phyloP scores from a whole-genome alignment of 1,140 invertebrate genomes.

The Temnothorax longispinosus region DNA sequence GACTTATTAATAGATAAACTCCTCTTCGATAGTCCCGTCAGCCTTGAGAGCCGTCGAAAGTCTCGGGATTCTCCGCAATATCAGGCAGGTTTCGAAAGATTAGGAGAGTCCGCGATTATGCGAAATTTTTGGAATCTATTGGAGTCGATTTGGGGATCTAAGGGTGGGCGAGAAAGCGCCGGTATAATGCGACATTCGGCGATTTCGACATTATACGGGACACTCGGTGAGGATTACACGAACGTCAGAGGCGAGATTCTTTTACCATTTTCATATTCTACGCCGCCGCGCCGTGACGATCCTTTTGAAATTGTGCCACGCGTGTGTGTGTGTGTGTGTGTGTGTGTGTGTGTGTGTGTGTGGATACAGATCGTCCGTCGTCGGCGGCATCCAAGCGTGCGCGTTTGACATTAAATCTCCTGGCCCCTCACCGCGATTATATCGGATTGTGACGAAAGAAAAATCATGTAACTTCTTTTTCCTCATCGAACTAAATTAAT shows the following conservation, averaged over 20 bases:
- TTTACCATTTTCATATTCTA: not conserved
- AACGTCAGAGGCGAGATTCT: not conserved
- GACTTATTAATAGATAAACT: slow-evolving; percentile 11
- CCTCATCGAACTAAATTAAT: not conserved
- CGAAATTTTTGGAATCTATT: slow-evolving; percentile 29
- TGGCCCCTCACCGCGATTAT: not conserved
- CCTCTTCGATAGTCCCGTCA: not conserved
- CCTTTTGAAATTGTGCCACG: slow-evolving; percentile 25
- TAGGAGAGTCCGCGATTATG: not conserved
- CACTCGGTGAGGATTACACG: not conserved
- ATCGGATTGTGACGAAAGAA: not conserved
- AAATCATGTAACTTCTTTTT: not conserved
- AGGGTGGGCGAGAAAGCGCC: slow-evolving; percentile 25
- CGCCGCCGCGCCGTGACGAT: not conserved
- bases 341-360: no score
- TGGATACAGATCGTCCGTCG: not conserved
- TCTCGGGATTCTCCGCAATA: slow-evolving; percentile 4
- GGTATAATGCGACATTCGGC: not conserved
- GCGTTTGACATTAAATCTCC: not conserved
- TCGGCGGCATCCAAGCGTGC: not conserved
- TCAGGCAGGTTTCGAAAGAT: slow-evolving; percentile 20
- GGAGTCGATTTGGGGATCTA: not conserved
- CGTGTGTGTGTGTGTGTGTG: no score
- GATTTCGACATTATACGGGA: slow-evolving; percentile 16
- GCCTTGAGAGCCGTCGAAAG: slow-evolving; percentile 51